Conservation (phyloP, 2,888 invertebrate species). For the Drosophila phalerata region DNA sequence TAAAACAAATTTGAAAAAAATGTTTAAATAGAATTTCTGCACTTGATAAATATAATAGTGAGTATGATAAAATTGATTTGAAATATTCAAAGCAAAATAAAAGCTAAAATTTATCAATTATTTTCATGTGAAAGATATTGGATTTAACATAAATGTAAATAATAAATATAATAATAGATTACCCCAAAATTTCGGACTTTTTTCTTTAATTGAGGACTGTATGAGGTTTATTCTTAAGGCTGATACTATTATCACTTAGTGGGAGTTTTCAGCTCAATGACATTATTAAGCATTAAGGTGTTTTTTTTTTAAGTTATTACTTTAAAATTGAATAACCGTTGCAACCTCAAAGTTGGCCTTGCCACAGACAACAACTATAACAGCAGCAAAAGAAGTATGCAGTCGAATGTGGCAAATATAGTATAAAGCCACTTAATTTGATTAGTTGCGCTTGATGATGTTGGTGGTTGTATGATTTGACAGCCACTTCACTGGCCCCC, state of each 20-base stretch:
- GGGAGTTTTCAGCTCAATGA: conserved; percentile 5
- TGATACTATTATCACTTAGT: too few species aligned
- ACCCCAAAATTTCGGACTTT: not conserved
- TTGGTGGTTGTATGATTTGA: conserved; percentile 1
- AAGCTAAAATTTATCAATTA: not conserved
- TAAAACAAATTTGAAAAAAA: not conserved
- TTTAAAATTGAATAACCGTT: conserved; percentile 14
- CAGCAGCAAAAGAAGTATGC: conserved; percentile 10
- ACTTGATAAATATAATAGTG: not conserved
- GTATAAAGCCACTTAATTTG: conserved; percentile 60
- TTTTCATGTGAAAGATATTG: too few species aligned
- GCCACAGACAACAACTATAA: conserved; percentile 24
- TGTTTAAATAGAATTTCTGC: not conserved
- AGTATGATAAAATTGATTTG: not conserved
- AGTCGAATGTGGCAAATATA: conserved; percentile 57
- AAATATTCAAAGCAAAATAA: not conserved
- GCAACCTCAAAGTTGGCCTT: conserved; percentile 40
- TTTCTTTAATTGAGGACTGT: not conserved
- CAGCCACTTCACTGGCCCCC: conserved; percentile 11
- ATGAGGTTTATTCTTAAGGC: not conserved
- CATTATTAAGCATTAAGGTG: conserved; percentile 12
- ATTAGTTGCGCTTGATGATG: conserved; percentile 52
- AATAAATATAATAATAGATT: not conserved
- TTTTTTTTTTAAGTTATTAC: conserved; percentile 6
- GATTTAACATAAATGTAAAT: not conserved